These are phyloP conservation scores for Rhinichthys osculus DNA, from an alignment of 2,797 vertebrate genomes.

Conservation along the genomic window DNA sequence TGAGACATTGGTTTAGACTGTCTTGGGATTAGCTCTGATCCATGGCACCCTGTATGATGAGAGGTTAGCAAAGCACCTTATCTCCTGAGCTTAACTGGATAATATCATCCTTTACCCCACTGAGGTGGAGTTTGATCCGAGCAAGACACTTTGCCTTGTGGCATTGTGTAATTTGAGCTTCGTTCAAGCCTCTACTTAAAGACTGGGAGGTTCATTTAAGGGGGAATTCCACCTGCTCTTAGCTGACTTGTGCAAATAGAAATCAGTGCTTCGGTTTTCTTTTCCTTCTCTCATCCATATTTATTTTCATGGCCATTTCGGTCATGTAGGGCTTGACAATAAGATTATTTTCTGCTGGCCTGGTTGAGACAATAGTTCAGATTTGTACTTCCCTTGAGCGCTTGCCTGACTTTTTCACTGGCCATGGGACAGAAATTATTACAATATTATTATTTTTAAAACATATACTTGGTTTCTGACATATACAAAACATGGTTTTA, in stretches of 20 bases:
- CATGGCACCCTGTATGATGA: conserved; percentile 45
- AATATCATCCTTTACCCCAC: conserved; percentile 29
- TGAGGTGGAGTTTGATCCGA: conserved; percentile 28
- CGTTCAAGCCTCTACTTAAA: conserved; percentile 2
- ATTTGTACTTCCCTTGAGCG: not conserved
- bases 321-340: not conserved
- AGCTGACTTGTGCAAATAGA: not conserved
- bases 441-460: not conserved
- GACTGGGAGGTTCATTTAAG: not conserved
- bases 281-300: not conserved
- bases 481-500: not conserved
- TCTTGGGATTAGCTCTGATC: conserved; percentile 12
- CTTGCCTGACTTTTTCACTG: not conserved
- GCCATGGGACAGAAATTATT: not conserved
- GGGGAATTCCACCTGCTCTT: not conserved
- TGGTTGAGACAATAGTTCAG: not conserved
- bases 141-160: not conserved
- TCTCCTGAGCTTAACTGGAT: conserved; percentile 49
- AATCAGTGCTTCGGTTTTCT: not conserved
- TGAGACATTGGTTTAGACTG: not conserved
- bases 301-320: not conserved
- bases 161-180: conserved; percentile 26
- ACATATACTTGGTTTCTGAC: not conserved
- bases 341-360: not conserved
- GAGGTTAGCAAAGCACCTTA: conserved; percentile 52